Base-by-base conservation (phyloP, 1,140 invertebrate genomes). In the Brachionus plicatilis region DNA sequence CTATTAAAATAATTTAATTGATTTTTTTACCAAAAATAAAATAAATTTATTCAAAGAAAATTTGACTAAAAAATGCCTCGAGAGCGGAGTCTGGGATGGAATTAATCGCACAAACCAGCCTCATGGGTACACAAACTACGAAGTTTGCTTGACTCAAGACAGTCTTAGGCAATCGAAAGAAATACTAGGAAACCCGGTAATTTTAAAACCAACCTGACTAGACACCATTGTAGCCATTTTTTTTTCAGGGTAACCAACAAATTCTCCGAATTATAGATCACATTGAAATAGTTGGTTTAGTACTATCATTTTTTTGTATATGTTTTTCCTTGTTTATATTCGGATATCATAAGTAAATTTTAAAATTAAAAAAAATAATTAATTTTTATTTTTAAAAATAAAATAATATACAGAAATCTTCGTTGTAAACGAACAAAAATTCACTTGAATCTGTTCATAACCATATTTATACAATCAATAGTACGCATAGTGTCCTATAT, bases 241-340 rank as follows among this genome's bases (percentile, higher is more conserved):
- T 43, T 45, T 68, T 65, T 12, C 41, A 82, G 65, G 17, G 45
- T 27, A 65, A 37, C 65, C 53, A 68, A 60, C 12, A 65, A 47
- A 68, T 82, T 66, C 60, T 45, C 17, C n/a, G 43, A 8, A 82
- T 82, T 65, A 45, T 65, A 43, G 37, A 33, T 43, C 65, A 82
- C 33, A 65, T 82, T 33, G 79, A 82, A 65, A 53, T 82, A 68
- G 53, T 68, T 37, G 79, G 79, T 66, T 12, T 82, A 27, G 37
- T 65, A 45, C 43, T 82, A 43, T 82, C 79, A 12, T 47, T 82
- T 20, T 45, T 82, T 47, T 82, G 79, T 65, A 68, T 82, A 45
- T 65, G 53, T 65, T 65, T 68, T 43, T 82, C 79, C 3, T 47
- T 82, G 17, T 82, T 82, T 66, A 82, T 82, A 65, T 82, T 82